Evolutionary conservation across 2,888 invertebrate species (phyloP).

Genomic region (Caradrina clavipalpis): DNA sequence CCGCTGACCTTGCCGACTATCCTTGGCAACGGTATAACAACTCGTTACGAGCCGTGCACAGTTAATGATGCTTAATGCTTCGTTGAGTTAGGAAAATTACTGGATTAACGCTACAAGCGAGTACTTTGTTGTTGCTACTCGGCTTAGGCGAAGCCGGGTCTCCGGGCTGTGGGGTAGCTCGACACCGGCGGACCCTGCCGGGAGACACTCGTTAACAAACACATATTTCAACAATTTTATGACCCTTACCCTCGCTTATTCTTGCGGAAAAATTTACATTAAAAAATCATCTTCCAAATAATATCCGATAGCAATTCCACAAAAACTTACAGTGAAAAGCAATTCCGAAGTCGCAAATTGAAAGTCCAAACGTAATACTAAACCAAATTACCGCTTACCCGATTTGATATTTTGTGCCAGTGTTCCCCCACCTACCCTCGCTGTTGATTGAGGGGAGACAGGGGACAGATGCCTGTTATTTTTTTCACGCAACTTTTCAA

Average conservation of each 20-base stretch:
- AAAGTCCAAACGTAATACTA: conserved; percentile 64
- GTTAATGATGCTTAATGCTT: conserved; percentile 67
- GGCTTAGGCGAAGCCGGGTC: conserved; percentile 30
- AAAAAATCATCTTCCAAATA: conserved; percentile 44
- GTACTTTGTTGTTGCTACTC: conserved; percentile 52
- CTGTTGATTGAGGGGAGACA: conserved; percentile 58
- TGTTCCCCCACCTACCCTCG: conserved; percentile 41
- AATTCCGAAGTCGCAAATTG: conserved; percentile 61
- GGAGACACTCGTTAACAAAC: conserved; percentile 41
- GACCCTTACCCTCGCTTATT: conserved; percentile 14
- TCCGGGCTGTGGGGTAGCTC: conserved; percentile 21
- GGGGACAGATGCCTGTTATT: conserved; percentile 67
- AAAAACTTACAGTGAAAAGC: conserved; percentile 53
- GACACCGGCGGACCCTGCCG: background rate
- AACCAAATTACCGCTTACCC: conserved; percentile 57
- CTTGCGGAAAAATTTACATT: conserved; percentile 21
- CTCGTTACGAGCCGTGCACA: conserved; percentile 55
- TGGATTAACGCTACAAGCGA: conserved; percentile 59
- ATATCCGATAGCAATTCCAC: conserved; percentile 23
- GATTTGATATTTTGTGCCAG: conserved; percentile 63
- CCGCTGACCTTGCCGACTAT: conserved; percentile 60
- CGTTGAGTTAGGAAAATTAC: conserved; percentile 65
- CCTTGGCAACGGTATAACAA: conserved; percentile 60
- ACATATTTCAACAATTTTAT: conserved; percentile 34
- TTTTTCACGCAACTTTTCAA: conserved; percentile 63